Evolutionary conservation across 2,113 vertebrate genomes (phyloP).

Genomic region (Lathamus discolor): DNA sequence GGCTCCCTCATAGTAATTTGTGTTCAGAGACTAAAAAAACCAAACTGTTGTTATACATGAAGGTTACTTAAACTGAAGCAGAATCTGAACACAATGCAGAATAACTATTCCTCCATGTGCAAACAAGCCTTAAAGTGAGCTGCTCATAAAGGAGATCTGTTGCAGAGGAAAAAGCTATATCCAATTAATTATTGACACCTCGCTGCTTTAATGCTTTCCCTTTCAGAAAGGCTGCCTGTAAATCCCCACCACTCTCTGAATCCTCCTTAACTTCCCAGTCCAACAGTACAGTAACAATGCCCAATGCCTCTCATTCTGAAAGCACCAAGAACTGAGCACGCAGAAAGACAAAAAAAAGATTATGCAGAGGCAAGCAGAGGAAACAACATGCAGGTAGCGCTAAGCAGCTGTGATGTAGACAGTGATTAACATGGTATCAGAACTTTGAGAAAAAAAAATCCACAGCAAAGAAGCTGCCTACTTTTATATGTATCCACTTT

Average conservation of each 20-base stretch:
- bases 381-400: neutral
- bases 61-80: neutral
- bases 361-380: neutral
- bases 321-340: neutral
- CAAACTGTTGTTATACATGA: fast-evolving
- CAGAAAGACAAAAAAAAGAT: neutral
- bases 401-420: neutral
- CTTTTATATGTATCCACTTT: neutral
- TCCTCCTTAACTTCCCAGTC: neutral
- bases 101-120: neutral
- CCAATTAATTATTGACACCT: neutral
- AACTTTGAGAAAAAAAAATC: neutral
- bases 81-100: neutral
- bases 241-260: neutral
- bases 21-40: neutral
- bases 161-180: neutral
- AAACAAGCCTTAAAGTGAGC: neutral
- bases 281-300: neutral
- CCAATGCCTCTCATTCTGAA: neutral
- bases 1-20: neutral
- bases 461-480: neutral
- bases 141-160: neutral
- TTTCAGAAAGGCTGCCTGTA: neutral
- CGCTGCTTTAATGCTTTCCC: neutral
- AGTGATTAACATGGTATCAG: neutral